Evolutionary conservation across 2,888 invertebrate species (phyloP), one percentile per base, ranked within the genome.

Genomic region (Cephus runcator): DNA sequence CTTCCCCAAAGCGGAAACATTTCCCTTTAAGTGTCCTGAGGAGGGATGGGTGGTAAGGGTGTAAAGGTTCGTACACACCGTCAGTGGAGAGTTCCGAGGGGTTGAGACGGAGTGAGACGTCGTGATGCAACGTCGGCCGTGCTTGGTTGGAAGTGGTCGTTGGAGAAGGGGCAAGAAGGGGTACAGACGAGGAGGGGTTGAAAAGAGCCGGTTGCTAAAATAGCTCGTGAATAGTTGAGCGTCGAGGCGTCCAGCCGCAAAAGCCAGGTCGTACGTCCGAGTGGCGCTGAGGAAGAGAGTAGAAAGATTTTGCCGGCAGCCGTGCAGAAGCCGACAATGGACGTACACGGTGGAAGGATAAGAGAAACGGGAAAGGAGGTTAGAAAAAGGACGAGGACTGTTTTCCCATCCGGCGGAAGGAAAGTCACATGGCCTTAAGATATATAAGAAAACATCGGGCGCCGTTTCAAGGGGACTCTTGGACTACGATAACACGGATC

Each of bases 401-500:
- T 71, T 71, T 71, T 71, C 12, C 71, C 23, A 71, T 12, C 12
- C 71, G 71, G 4, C 15, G 71, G 31, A 31, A 36, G 36, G 33
- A 71, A 31, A 71, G 71, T 71, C 71, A 71, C 71, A 71, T 71
- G 11, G 12, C 71, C 71, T 71, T 71, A 31, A 34, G 31, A 71
- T 71, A 71, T 56, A 56, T 31, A 71, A 34, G 71, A 71, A 71
- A 71, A 71, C 71, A 71, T 34, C 31, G 71, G 71, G 31, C 12
- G 31, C 15, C 71, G 71, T 23, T 23, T 34, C 71, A 34, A 33
- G 71, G 15, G 31, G 9, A 4, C 71, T 31, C 15, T 31, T 71
- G 31, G 4, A 71, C 71, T 31, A 4, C 23, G 71, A 71, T 71
- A 71, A 71, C 71, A 71, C 71, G 71, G 31, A 11, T 9, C n/a